Conservation (phyloP, 2,113 vertebrate species). For the Phalacrocorax carbo region DNA sequence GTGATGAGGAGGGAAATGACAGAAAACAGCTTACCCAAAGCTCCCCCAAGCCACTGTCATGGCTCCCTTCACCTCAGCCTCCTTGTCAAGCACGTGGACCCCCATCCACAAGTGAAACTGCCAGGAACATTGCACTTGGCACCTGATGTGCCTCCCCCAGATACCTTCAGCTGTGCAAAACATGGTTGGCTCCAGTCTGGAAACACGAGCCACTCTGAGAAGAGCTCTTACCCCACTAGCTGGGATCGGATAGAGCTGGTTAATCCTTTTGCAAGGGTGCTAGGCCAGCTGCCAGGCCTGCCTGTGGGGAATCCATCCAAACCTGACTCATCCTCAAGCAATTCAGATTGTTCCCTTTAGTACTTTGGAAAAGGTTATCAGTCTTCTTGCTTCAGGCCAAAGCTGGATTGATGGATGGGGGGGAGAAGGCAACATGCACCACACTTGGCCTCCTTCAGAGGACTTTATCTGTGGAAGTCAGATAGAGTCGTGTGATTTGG, state of each 20-base stretch:
- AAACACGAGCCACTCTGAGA: background rate
- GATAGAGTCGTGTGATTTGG: background rate
- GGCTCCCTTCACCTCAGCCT: background rate
- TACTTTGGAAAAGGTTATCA: conserved; percentile 3
- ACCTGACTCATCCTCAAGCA: background rate
- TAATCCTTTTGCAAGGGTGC: background rate
- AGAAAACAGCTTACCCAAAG: background rate
- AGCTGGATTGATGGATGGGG: background rate
- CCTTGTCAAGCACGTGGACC: background rate
- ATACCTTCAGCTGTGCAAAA: background rate
- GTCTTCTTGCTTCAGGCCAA: background rate
- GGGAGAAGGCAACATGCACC: background rate
- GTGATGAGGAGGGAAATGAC: background rate
- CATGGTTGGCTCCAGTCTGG: background rate
- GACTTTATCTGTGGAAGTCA: background rate
- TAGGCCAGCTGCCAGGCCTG: background rate
- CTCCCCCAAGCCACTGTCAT: background rate
- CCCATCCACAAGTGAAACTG: background rate
- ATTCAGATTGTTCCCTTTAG: background rate
- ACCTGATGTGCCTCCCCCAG: background rate
- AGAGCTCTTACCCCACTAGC: background rate
- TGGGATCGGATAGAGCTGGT: background rate
- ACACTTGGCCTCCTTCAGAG: background rate
- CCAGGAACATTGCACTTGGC: background rate
- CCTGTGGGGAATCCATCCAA: background rate